Conservation (phyloP, 2,113 vertebrate genomes). For the Chaetorhynchus papuensis region DNA sequence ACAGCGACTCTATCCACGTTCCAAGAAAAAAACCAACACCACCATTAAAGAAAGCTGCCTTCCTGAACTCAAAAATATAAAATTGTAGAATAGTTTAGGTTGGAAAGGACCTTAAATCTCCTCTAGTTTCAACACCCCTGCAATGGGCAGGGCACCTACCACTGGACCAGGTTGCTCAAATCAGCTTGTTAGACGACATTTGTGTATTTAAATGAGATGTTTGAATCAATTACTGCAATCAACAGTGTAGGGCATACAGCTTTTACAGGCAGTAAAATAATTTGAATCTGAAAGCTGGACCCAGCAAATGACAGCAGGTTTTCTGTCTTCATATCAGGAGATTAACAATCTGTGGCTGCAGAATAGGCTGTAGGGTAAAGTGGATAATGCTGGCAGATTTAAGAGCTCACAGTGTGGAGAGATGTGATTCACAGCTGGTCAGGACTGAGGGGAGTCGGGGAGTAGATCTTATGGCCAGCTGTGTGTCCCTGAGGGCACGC, state of each 20-base stretch:
- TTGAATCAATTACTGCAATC: neutral
- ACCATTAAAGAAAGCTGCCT: neutral
- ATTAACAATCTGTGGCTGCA: neutral
- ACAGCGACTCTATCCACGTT: neutral
- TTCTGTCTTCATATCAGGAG: neutral
- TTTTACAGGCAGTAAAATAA: neutral
- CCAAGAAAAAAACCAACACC: neutral
- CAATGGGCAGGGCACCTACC: neutral
- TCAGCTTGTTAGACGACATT: neutral
- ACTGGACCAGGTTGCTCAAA: neutral
- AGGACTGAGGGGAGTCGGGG: neutral
- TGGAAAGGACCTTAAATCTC: neutral
- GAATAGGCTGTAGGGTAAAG: neutral
- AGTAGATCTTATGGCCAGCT: neutral
- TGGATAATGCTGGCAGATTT: neutral
- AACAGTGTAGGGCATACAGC: neutral
- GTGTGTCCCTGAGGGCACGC: neutral
- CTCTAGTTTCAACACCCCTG: neutral
- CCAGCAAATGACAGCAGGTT: neutral
- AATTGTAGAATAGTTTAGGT: neutral
- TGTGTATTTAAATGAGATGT: neutral
- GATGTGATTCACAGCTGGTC: neutral
- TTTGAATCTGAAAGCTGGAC: neutral
- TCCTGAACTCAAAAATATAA: neutral
- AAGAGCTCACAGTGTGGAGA: neutral